A percentile compares a stretch with the other conserved stretches of the same genome.
Conservation (phyloP, 2,797 vertebrate genomes). For the Paguma larvata region DNA sequence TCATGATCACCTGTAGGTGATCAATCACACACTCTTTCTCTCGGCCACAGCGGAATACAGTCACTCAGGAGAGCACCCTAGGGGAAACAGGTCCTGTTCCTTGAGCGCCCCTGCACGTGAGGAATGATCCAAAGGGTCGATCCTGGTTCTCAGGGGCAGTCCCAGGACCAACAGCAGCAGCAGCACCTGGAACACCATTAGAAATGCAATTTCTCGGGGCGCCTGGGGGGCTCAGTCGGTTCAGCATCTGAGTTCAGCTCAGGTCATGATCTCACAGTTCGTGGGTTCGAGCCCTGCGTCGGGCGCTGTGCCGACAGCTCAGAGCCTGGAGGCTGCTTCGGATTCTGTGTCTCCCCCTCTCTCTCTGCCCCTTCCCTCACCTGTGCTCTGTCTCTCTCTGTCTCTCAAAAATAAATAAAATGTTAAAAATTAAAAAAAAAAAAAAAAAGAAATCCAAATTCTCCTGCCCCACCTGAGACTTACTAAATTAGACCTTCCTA, state of each 20-base stretch:
- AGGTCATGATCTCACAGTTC: no score
- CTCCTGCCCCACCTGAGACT: not conserved
- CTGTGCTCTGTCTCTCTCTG: no score
- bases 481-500: not conserved
- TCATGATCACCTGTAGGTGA: not conserved
- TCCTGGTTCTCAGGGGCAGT: not conserved
- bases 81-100: not conserved
- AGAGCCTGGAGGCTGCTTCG: no score
- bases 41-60: not conserved
- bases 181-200: not conserved
- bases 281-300: no score
- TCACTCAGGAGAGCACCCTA: not conserved
- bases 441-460: not conserved
- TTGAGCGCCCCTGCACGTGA: not conserved
- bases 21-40: not conserved
- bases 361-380: no score
- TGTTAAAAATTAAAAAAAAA: no score
- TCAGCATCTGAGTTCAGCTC: no score
- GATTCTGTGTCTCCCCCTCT: no score
- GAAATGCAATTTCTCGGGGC: not conserved
- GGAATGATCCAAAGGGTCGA: not conserved
- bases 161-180: not conserved
- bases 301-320: no score
- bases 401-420: no score
- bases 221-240: no score